phyloP scores from a whole-genome alignment of 2,113 vertebrate species.

The Pelvicachromis taeniatus region DNA sequence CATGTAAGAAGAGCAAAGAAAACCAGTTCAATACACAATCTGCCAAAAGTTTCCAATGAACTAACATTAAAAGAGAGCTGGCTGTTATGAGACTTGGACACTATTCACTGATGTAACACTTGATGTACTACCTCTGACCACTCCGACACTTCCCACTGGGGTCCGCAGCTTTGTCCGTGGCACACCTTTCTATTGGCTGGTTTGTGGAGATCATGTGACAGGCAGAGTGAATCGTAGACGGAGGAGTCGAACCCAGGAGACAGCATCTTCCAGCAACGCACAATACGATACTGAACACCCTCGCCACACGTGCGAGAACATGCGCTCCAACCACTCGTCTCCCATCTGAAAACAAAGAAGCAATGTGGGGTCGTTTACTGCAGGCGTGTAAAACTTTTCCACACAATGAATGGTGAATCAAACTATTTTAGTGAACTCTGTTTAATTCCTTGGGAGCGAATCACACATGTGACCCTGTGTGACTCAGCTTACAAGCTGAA shows the following conservation, averaged over 20 bases:
- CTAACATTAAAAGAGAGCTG: not conserved
- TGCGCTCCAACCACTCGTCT: conserved; percentile 87
- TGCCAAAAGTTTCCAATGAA: not conserved
- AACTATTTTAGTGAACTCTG: not conserved
- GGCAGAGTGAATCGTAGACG: conserved; percentile 82
- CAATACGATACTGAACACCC: conserved; percentile 82
- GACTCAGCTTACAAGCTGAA: too few relatives aligned
- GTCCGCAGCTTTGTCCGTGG: conserved; percentile 84
- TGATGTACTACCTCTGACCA: conserved; percentile 78
- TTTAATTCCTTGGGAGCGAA: not conserved
- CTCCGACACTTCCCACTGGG: conserved; percentile 84
- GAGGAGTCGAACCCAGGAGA: conserved; percentile 87
- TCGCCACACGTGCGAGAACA: conserved; percentile 85
- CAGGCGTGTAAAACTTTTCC: fast-evolving
- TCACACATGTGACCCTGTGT: too few relatives aligned
- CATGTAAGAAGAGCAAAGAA: not conserved
- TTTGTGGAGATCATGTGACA: conserved; percentile 77
- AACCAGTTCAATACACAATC: too few relatives aligned
- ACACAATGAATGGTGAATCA: not conserved
- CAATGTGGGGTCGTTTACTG: not conserved
- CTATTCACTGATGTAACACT: not conserved
- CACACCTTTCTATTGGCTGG: conserved; percentile 84
- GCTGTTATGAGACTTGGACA: not conserved
- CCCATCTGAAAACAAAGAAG: conserved; percentile 74
- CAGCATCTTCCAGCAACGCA: conserved; percentile 92